Percentiles rank a stretch among this genome's conserved stretches.
Evolutionary conservation across 2,797 vertebrate species (phyloP).

Genomic region (Notamacropus eugenii): DNA sequence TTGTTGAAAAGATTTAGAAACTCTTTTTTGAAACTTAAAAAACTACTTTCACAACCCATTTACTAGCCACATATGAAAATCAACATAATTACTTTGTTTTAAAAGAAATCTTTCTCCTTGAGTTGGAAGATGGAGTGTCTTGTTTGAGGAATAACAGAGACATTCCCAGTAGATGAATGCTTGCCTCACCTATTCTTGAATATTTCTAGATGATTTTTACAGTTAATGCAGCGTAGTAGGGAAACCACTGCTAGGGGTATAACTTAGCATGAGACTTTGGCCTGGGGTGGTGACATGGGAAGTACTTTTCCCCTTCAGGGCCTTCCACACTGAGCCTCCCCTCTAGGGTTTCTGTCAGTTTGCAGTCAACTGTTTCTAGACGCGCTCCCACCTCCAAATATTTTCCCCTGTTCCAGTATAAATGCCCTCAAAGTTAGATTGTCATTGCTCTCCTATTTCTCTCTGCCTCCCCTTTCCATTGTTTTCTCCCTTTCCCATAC

Average conservation of each 20-base stretch:
- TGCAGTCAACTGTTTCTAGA: neutral
- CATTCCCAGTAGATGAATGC: neutral
- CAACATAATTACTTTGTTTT: neutral
- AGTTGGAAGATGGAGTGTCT: neutral
- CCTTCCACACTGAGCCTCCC: neutral
- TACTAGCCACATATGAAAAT: neutral
- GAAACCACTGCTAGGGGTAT: neutral
- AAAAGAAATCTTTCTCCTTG: neutral
- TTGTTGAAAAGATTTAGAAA: neutral
- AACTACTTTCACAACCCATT: neutral
- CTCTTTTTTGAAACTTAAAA: neutral
- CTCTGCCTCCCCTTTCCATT: neutral
- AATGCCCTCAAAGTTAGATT: neutral
- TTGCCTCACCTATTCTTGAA: neutral
- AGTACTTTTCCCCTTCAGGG: neutral
- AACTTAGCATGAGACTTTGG: neutral
- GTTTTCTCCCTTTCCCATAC: neutral
- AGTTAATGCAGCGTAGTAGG: neutral
- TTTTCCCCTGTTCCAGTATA: neutral
- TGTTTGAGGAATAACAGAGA: neutral
- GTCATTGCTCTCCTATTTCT: neutral
- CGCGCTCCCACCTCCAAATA: accelerated
- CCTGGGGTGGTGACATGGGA: neutral
- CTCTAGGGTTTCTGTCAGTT: too few species aligned
- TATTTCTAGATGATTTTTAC: neutral